Conservation (phyloP, 2,797 vertebrate species). For the Labroides dimidiatus region DNA sequence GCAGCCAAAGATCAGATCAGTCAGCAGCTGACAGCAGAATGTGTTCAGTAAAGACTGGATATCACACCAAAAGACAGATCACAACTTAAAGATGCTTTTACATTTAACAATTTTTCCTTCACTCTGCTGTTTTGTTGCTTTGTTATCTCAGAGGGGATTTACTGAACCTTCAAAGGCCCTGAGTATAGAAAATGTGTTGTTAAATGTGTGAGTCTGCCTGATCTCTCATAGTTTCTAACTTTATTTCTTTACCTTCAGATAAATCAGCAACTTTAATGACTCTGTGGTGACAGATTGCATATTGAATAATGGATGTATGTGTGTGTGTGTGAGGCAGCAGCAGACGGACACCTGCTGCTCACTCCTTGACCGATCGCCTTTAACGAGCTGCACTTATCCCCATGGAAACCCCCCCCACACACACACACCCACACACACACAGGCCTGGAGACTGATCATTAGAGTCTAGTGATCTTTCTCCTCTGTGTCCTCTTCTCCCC, state of each 20-base stretch:
- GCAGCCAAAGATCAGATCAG: not conserved
- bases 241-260: not conserved
- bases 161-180: conserved; percentile 16
- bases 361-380: conserved; percentile 66
- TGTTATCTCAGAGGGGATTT: conserved; percentile 45
- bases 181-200: conserved; percentile 4
- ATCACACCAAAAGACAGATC: not conserved
- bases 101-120: not conserved
- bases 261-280: not conserved
- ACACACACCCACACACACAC: conserved; percentile 14
- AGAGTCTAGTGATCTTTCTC: conserved; percentile 71
- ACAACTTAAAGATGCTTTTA: no score
- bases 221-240: not conserved
- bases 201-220: not conserved
- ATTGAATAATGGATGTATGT: conserved; percentile 23
- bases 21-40: no score
- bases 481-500: conserved; percentile 61
- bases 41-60: not conserved
- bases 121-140: conserved; percentile 12
- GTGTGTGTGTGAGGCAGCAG: conserved; percentile 6
- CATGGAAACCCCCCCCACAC: conserved; percentile 65
- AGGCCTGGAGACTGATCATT: conserved; percentile 70
- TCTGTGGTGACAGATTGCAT: conserved; percentile 23
- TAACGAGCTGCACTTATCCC: conserved; percentile 72
- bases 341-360: conserved; percentile 79